Conservation (phyloP, 2,113 vertebrate genomes). For the Mus musculus region GRCm39 chr4:148884001-148884500, state of each 20-base stretch:
- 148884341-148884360: not conserved
- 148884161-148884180: constrained; percentile 61
- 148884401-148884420: not conserved
- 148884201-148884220: constrained; percentile 33
- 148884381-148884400: constrained; percentile 1
- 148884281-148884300: not conserved
- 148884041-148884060: accelerated
- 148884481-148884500: not conserved
- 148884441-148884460: not conserved
- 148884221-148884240: constrained; percentile 31
- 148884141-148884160: constrained; percentile 46
- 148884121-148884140: not conserved
- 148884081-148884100: not conserved
- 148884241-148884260: constrained; percentile 32
- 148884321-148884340: not conserved
- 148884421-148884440: not conserved
- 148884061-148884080: accelerated
- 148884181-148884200: constrained; percentile 56
- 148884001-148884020: not conserved
- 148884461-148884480: not conserved
- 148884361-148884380: not conserved
- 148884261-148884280: not conserved
- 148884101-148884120: not conserved
- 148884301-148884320: not conserved
- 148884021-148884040: not conserved